These are phyloP conservation scores for Gallinago paraguaiae DNA, from an alignment of 2,113 vertebrate species.

Conservation along the genomic window DNA sequence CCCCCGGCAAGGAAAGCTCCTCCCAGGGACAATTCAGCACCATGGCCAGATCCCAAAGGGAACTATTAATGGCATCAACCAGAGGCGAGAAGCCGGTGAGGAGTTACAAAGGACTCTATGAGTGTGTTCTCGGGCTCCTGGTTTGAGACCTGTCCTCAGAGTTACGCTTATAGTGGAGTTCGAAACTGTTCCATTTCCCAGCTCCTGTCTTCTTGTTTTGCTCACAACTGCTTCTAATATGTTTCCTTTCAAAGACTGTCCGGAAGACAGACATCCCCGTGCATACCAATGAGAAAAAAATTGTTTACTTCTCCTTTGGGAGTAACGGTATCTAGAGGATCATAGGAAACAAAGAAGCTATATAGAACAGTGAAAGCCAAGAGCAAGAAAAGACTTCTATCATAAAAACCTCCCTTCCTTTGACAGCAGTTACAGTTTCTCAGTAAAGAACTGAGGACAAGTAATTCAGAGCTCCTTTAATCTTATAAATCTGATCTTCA, in stretches of 20 bases:
- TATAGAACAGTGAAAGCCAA: neutral
- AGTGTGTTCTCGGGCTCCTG: neutral
- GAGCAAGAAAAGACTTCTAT: neutral
- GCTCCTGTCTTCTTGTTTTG: neutral
- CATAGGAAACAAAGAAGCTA: neutral
- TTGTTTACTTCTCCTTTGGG: neutral
- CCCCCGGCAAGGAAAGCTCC: rapidly evolving
- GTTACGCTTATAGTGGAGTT: neutral
- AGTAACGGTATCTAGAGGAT: neutral
- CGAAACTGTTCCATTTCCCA: neutral
- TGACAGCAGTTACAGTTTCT: neutral
- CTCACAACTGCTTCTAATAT: neutral
- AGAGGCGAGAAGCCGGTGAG: rapidly evolving
- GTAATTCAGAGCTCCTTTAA: neutral
- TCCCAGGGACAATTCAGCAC: neutral
- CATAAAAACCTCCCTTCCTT: neutral
- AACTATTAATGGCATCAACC: rapidly evolving
- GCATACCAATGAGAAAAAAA: neutral
- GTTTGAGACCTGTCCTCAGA: neutral
- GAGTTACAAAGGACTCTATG: neutral
- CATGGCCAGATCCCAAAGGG: neutral
- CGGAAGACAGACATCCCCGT: neutral
- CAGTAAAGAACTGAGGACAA: neutral
- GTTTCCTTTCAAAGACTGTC: neutral
- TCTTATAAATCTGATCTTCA: neutral